Percentiles rank a stretch among this genome's conserved stretches.
Evolutionary conservation across 1,140 invertebrate genomes (phyloP).

Genomic region (Lepidurus arcticus): DNA sequence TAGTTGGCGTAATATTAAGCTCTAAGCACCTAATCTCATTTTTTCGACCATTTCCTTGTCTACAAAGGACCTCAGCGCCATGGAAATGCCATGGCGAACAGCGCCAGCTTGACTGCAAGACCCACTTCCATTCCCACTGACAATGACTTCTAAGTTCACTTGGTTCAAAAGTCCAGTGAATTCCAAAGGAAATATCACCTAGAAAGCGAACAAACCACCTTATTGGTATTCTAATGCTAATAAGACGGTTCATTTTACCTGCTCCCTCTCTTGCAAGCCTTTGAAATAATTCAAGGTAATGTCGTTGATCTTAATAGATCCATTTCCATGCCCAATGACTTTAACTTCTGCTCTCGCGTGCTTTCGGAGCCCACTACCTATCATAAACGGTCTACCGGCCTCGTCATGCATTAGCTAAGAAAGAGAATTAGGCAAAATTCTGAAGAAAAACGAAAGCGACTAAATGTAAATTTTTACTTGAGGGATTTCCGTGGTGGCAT

Average conservation of each 20-base stretch:
- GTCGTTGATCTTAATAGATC: conserved; percentile 75
- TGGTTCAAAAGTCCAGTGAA: conserved; percentile 66
- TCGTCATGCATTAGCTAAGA: conserved; percentile 59
- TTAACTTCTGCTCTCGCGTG: conserved; percentile 59
- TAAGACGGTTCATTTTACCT: conserved; percentile 50
- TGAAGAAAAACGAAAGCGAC: background rate
- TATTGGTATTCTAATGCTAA: background rate
- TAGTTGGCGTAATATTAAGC: conserved; percentile 24
- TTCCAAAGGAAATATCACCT: conserved; percentile 79
- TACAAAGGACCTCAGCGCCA: conserved; percentile 72
- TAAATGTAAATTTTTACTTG: conserved; percentile 38
- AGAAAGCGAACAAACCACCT: conserved; percentile 33
- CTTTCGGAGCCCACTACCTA: conserved; percentile 65
- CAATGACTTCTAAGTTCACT: conserved; percentile 76
- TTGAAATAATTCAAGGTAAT: conserved; percentile 68
- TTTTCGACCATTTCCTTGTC: conserved; percentile 65
- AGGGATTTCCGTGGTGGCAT: conserved; percentile 45
- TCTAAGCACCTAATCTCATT: conserved; percentile 71
- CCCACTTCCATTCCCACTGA: conserved; percentile 58
- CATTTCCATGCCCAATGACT: conserved; percentile 67
- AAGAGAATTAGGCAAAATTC: conserved; percentile 31
- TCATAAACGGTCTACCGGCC: conserved; percentile 60
- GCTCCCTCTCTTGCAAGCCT: conserved; percentile 62
- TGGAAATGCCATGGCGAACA: conserved; percentile 75
- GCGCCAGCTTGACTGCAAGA: conserved; percentile 62